A percentile compares a stretch with the other conserved stretches of the same genome.
Conservation (phyloP, 2,888 invertebrate genomes). For the Hartigia nigra region DNA sequence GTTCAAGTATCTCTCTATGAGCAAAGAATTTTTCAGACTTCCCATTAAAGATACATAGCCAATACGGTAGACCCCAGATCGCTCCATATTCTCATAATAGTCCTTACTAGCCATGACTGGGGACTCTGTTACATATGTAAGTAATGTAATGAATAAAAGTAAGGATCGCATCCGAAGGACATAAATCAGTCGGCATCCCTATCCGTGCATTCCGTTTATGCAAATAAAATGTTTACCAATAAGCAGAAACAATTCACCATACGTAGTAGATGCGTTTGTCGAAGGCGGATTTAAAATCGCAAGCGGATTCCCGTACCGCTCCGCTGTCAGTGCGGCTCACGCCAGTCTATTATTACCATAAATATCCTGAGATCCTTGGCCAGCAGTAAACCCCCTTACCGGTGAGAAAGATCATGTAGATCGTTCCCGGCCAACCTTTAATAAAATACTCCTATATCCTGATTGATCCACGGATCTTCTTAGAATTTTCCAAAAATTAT, state of each 20-base stretch:
- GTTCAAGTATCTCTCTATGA: not conserved
- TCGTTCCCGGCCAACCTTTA: constrained; percentile 20
- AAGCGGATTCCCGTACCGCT: not conserved
- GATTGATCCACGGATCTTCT: not conserved
- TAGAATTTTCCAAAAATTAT: not conserved
- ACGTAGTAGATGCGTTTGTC: not conserved
- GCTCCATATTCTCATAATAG: not conserved
- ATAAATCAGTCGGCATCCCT: not conserved
- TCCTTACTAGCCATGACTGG: not conserved
- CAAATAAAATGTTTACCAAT: constrained; percentile 11
- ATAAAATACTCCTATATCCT: constrained; percentile 13
- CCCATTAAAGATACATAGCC: not conserved
- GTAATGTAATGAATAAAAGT: not conserved
- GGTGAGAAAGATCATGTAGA: constrained; percentile 23
- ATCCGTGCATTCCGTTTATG: constrained; percentile 9
- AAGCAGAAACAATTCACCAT: constrained; percentile 13
- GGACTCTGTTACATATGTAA: not conserved
- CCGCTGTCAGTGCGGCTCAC: constrained; percentile 18
- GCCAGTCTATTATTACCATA: constrained; percentile 23
- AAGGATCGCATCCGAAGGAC: not conserved
- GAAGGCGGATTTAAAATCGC: constrained; percentile 5
- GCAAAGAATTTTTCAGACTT: not conserved
- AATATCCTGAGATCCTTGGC: constrained; percentile 19
- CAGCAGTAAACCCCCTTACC: constrained; percentile 11
- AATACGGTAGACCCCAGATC: not conserved